Base-by-base conservation (phyloP, 92 coral and sea anemone species). In the Desmophyllum pertusum region DNA sequence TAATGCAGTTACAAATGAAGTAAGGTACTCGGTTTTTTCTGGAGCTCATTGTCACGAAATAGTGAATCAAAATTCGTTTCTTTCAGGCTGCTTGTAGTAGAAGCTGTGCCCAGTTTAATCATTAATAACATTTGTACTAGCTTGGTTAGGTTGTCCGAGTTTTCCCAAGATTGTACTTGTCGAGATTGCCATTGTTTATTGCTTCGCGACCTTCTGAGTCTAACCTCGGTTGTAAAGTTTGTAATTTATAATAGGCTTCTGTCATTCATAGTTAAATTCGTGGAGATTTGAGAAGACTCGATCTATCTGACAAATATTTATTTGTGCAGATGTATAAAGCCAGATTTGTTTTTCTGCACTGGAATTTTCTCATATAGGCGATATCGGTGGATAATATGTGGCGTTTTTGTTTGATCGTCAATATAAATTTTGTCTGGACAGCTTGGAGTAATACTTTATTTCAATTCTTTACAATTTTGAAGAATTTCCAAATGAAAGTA, bases 1-100 rank as follows among this genome's bases (percentile, higher is more conserved):
- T 74, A 74, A 74, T 74, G 78, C 27, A 29, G 61, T 14, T 11
- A 25, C 61, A n/a, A n/a, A n/a, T n/a, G n/a, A n/a, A n/a, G n/a
- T 7, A 29, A 37, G 45, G 73, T 33, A 25, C 65, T 25, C 10
- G 65, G 21, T 25, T 3, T 10, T 67, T 67, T n/a, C n/a, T n/a
- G n/a, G n/a, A n/a, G n/a, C n/a, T n/a, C n/a, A n/a, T 36, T 36
- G 25, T 67, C 39, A 3, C 6, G 18, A 67, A 67, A n/a, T 43
- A 36, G 73, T 17, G n/a, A 10, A 35, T 19, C 40, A 67, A 67
- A 67, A 21, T 67, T 36, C 25, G 6, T 18, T 37, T 35, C 29
- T 67, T 18, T 33, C 35, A 4, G 3, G 7, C 70, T 15, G 5
- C 19, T 64, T 14, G 0, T 33, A 35, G 9, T 65, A 14, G 39